Evolutionary conservation across 2,113 vertebrate genomes (phyloP), one percentile per base, ranked within the genome.

Genomic region (Cettia cetti): DNA sequence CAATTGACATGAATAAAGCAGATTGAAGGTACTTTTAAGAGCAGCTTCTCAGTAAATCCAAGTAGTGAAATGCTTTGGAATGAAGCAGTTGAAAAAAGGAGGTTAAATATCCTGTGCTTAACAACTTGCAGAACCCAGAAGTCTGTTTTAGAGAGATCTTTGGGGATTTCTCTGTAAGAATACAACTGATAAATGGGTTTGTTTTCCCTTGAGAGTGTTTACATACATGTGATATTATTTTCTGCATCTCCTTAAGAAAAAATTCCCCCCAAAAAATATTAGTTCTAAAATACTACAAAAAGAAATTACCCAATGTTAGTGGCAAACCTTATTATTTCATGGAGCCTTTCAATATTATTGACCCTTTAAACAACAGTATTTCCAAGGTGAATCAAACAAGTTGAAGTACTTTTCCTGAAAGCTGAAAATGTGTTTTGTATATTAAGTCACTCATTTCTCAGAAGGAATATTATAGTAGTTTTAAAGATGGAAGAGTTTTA

Each of bases 91-190:
- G 52, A 30, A 86, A 92, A 87, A 97, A 95, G 60, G 82, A 91
- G 92, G 71, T 96, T 93, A 96, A 97, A 95, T 86, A 35, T 82
- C 80, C 83, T 40, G 3, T 87, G 60, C 60, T 96, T 93, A 95
- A 75, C 86, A 89, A 94, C 68, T 92, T 89, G 80, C 17, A 92
- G 39, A 65, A 82, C 39, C 52, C 56, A 78, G 59, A 85, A 94
- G 7, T 19, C 87, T 94, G 27, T 81, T 95, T 96, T 72, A 94
- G 95, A 89, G 69, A 53, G 70, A 65, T 68, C 39, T 95, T 92
- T 50, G 49, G 53, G 59, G 44, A 92, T 79, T 97, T 75, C 49
- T 86, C 80, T 82, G 37, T 74, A 45, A 95, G 80, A 95, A 91
- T 70, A 78, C 81, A 96, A 70, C 23, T 80, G 70, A 86, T 83